Percentiles rank a stretch among this genome's conserved stretches.
phyloP scores from a whole-genome alignment of 2,113 vertebrate species.

The Aphelocoma coerulescens region DNA sequence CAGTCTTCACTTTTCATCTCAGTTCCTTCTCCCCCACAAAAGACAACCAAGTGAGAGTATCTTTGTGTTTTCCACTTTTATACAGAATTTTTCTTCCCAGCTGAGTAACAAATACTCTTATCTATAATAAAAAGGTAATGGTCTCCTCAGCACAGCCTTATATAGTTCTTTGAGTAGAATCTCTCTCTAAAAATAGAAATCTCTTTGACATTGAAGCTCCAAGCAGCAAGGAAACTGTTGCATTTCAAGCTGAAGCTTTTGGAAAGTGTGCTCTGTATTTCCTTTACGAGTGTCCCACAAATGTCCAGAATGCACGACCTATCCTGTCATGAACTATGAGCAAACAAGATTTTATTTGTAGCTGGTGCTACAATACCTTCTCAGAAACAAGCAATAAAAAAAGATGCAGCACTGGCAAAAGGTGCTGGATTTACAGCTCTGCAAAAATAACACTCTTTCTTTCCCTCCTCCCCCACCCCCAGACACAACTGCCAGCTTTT shows the following conservation, averaged over 20 bases:
- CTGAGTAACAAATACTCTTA: background rate
- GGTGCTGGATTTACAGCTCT: conserved; percentile 21
- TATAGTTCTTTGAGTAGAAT: conserved; percentile 57
- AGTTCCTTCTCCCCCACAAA: background rate
- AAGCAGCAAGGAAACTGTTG: conserved; percentile 54
- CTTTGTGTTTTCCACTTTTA: background rate
- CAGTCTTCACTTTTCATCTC: background rate
- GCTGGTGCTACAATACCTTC: background rate
- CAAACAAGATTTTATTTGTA: conserved; percentile 9
- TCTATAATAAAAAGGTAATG: background rate
- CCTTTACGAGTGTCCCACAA: conserved; percentile 4
- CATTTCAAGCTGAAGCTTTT: conserved; percentile 47
- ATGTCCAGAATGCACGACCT: background rate
- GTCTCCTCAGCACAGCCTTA: conserved; percentile 44
- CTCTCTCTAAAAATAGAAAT: conserved; percentile 68
- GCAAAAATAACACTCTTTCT: conserved; percentile 3
- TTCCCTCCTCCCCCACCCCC: background rate
- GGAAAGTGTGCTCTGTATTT: background rate
- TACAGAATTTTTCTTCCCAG: background rate
- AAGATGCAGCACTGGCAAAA: conserved; percentile 5
- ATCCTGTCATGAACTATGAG: background rate
- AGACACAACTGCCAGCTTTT: background rate
- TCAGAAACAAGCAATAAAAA: conserved; percentile 14
- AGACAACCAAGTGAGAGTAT: background rate
- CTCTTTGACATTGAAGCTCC: conserved; percentile 24